These are phyloP conservation scores for Sylvilagus bachmani DNA, from an alignment of 2,113 vertebrate species.

Conservation along the genomic window DNA sequence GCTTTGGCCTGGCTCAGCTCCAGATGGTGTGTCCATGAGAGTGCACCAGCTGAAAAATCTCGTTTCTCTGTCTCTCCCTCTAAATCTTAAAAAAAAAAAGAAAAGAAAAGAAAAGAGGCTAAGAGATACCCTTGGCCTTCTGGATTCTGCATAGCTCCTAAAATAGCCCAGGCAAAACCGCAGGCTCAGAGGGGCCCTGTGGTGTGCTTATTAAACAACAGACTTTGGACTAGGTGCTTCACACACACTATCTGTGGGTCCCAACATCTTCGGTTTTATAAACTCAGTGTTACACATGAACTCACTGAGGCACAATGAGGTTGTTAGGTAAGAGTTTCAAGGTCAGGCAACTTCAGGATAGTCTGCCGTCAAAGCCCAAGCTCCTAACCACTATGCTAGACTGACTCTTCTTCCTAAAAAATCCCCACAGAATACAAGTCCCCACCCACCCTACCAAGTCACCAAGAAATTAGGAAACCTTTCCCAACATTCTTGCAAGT, in stretches of 20 bases:
- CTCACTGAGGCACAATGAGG: background rate
- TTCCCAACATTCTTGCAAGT: background rate
- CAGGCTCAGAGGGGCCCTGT: background rate
- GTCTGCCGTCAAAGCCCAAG: background rate
- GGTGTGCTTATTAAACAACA: background rate
- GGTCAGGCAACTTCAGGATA: background rate
- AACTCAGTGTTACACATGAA: slow-evolving; percentile 16
- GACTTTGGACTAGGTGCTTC: background rate
- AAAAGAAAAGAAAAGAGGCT: background rate
- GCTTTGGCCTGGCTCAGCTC: no score
- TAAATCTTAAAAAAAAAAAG: no score
- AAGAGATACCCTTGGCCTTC: background rate
- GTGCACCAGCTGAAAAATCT: no score
- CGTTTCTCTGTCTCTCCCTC: no score
- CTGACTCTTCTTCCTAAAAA: slow-evolving; percentile 27
- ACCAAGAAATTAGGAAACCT: slow-evolving; percentile 25
- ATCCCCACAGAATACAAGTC: slow-evolving; percentile 9
- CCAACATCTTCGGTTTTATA: background rate
- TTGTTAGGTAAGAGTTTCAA: background rate
- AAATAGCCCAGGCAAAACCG: background rate
- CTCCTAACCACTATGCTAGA: background rate
- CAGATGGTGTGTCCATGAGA: no score
- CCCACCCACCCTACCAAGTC: background rate
- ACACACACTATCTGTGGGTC: background rate
- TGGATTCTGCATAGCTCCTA: background rate